Evolutionary conservation across 2,888 invertebrate species (phyloP), one percentile per base, ranked within the genome.

Genomic region (Aplocera efformata): DNA sequence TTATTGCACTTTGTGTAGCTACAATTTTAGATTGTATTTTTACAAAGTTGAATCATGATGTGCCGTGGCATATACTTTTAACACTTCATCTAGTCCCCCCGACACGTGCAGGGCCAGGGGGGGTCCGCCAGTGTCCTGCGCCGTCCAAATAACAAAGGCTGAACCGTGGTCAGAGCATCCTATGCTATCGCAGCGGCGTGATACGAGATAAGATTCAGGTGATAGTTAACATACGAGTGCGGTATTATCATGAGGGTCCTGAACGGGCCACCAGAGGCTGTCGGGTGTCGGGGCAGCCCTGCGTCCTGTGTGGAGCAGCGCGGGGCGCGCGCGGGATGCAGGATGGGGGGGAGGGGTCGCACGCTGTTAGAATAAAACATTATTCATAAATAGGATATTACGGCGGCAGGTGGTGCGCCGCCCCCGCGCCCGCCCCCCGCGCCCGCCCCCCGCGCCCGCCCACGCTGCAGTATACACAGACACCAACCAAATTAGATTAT

Each of bases 371-470:
- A 85, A 86, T 85, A 85, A 85, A 86, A 86, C 84, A 85, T 86
- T 86, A 85, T 86, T 86, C 86, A 86, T 86, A 86, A 86, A 84
- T 83, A 84, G 84, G 79, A 81, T 80, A 84, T 84, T 85, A 84
- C 80, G 53, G 53, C 78, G 52, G 52, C 53, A 52, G 56, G 54
- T 52, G 54, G 40, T 32, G 32, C 28, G 39, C 26, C 40, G 41
- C 37, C 27, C 10, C 27, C 42, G 48, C 41, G 27, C 24, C 42
- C 46, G 38, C 51, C 37, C 46, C 31, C 43, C 42, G 42, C 50
- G 43, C 44, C 40, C 25, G 30, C 42, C 36, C 33, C 24, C 42
- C 32, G 44, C 42, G 33, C 35, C 40, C 47, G 35, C 50, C 32
- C 47, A 29, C 52, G 46, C 47, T 52, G 57, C 57, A 56, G 36